Percentiles rank a stretch among this genome's conserved stretches.
These are phyloP conservation scores for Papilio glaucus DNA, from an alignment of 1,140 invertebrate genomes.

Conservation along the genomic window DNA sequence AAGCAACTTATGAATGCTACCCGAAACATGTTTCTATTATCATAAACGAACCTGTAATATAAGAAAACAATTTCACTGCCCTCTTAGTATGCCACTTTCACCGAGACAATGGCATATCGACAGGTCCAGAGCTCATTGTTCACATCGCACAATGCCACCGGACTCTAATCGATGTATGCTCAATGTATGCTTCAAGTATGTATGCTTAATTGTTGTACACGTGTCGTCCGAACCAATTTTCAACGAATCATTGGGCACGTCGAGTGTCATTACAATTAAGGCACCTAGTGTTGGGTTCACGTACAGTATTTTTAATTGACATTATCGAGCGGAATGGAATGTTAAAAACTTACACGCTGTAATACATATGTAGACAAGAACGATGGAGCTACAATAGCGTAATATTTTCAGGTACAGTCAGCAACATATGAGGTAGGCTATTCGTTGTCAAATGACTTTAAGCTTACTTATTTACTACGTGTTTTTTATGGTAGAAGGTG, in stretches of 20 bases:
- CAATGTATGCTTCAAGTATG: background rate
- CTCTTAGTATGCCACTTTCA: conserved; percentile 11
- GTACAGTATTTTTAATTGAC: conserved; percentile 14
- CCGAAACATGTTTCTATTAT: background rate
- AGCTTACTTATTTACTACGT: too few species aligned
- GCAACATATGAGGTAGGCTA: too few species aligned
- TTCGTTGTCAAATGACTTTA: too few species aligned
- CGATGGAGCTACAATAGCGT: background rate
- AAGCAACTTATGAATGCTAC: background rate
- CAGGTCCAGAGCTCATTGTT: background rate
- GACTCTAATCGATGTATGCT: conserved; percentile 10
- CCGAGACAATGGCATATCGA: conserved; percentile 29
- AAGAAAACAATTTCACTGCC: background rate
- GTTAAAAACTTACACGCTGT: conserved; percentile 20
- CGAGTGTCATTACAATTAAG: background rate
- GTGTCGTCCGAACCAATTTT: background rate
- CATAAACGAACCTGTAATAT: background rate
- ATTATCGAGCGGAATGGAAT: conserved; percentile 6
- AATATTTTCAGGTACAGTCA: too few species aligned
- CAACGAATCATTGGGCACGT: conserved; percentile 14
- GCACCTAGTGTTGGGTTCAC: background rate
- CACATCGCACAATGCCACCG: background rate
- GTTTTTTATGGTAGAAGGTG: too few species aligned
- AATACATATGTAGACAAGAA: background rate
- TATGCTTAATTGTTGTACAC: background rate